Percentiles rank a stretch among this genome's conserved stretches.
Evolutionary conservation across 2,888 invertebrate species (phyloP).

Genomic region (Polyommatus icarus): DNA sequence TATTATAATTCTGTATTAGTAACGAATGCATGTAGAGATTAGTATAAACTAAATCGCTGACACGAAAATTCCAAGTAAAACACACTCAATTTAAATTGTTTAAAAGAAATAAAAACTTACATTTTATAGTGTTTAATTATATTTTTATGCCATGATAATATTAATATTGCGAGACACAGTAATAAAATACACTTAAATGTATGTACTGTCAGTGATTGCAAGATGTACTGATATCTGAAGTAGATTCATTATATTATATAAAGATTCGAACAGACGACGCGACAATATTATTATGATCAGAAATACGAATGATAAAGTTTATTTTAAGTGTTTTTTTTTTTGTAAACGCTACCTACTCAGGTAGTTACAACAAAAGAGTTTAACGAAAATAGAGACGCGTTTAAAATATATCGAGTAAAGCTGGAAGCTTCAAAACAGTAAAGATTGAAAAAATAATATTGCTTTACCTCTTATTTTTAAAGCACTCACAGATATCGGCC

Average conservation of each 20-base stretch:
- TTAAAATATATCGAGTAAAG: too few relatives aligned
- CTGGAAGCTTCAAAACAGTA: too few relatives aligned
- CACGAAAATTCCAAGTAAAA: not conserved
- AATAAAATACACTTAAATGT: not conserved
- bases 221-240: conserved; percentile 24
- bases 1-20: not conserved
- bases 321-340: too few relatives aligned
- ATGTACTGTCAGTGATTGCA: conserved; percentile 22
- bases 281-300: not conserved
- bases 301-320: not conserved
- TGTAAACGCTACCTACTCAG: too few relatives aligned
- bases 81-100: not conserved
- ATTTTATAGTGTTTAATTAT: not conserved
- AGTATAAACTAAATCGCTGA: not conserved
- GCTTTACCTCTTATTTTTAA: too few relatives aligned
- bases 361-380: too few relatives aligned
- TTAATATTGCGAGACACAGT: not conserved
- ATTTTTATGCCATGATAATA: not conserved
- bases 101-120: not conserved
- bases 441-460: too few relatives aligned
- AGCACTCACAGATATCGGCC: too few relatives aligned
- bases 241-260: conserved; percentile 12
- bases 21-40: not conserved
- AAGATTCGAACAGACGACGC: not conserved
- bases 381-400: too few relatives aligned